Percentiles rank a stretch among this genome's conserved stretches.
These are phyloP conservation scores for Agriopis leucophaearia DNA, from an alignment of 2,888 invertebrate species.

Conservation along the genomic window DNA sequence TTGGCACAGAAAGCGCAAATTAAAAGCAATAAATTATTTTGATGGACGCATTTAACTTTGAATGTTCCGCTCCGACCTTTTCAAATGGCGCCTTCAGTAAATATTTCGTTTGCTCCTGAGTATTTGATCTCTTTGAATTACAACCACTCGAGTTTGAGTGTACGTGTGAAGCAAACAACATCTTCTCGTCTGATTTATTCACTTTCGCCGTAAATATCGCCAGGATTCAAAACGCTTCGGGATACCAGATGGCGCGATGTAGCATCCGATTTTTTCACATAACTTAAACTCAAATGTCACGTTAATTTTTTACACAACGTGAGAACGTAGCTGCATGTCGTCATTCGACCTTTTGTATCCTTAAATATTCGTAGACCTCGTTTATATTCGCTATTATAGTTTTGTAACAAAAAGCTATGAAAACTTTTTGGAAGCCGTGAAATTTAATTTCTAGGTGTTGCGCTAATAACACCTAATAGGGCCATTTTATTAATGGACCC, in stretches of 20 bases:
- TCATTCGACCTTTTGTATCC: constrained; percentile 21
- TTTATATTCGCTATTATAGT: constrained; percentile 21
- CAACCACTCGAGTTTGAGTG: constrained; percentile 38
- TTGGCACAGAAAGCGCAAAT: constrained; percentile 16
- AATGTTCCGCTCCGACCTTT: constrained; percentile 34
- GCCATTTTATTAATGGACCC: constrained; percentile 59
- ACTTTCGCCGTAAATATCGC: constrained; percentile 64
- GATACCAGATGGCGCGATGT: constrained; percentile 63
- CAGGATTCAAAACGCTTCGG: constrained; percentile 50
- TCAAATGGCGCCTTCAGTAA: constrained; percentile 36
- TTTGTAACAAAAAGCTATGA: constrained; percentile 9
- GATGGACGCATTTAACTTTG: constrained; percentile 23
- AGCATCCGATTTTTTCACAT: constrained; percentile 63
- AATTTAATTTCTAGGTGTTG: constrained; percentile 44
- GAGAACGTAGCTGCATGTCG: constrained; percentile 40
- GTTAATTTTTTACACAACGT: constrained; percentile 52
- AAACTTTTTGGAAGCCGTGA: constrained; percentile 22
- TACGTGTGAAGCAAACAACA: constrained; percentile 46
- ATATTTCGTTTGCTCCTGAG: constrained; percentile 37
- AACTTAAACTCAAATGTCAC: constrained; percentile 55
- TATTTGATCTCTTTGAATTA: constrained; percentile 41
- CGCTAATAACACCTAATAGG: constrained; percentile 57
- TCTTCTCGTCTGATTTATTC: constrained; percentile 65
- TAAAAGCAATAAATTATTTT: constrained; percentile 17
- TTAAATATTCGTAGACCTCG: constrained; percentile 14